Base-by-base conservation (phyloP, 2,797 vertebrate genomes). In the Pangasius larnaudii region DNA sequence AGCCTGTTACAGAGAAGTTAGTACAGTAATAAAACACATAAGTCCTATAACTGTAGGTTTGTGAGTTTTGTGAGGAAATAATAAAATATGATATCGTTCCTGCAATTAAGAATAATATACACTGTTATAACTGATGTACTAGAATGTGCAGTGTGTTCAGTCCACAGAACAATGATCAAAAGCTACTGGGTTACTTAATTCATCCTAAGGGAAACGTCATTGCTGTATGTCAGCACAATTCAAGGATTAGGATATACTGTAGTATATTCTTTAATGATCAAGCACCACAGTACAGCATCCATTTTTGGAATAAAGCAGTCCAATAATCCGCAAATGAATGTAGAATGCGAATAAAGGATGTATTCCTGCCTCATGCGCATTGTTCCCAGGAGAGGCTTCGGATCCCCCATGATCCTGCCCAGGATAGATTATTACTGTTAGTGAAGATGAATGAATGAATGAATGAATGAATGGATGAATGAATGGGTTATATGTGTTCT, bases 81-180 rank as follows among this genome's bases (percentile, higher is more conserved):
- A 61, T 39, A 42, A 27, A 77, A 51, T 30, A 61, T 82, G 33
- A 59, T 59, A 59, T 59, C 27, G 58, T 19, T 63, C 3, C 56
- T 61, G 79, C 22, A 81, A 61, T 24, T 81, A 81, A 81, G 56
- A 39, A 8, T 81, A 22, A 59, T 42, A 27, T 59, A 59, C 36
- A 61, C 56, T 61, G 39, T 80, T 59, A 39, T 80, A 61, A 42
- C 24, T 61, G 53, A 27, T 61, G 22, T 42, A 24, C 10, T 81
- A 27, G 42, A 42, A 81, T 81, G 36, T 59, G 36, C 33, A 42
- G 36, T 81, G 33, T 61, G 56, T 14, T 59, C 56, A 79, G 46
- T 22, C 30, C 53, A 63, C 24, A 81, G 79, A 81, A 42, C 10
- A 81, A 81, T 81, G 56, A 81, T 81, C 36, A 59, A 59, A 24